These are phyloP conservation scores for Metallyticus violacea DNA, from an alignment of 2,888 invertebrate species.

Conservation along the genomic window DNA sequence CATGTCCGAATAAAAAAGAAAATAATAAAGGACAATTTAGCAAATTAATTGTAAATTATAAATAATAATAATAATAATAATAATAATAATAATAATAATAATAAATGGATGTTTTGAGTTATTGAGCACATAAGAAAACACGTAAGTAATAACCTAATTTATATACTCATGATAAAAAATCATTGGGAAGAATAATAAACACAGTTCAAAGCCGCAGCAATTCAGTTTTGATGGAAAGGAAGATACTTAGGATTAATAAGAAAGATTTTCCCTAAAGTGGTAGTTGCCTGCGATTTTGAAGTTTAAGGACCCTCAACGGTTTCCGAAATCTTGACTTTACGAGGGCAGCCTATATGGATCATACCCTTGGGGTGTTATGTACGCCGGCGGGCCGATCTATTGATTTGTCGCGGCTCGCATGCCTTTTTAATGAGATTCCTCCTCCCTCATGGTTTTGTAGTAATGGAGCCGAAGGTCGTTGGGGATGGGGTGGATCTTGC, in stretches of 20 bases:
- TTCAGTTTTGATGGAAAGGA: too few relatives aligned
- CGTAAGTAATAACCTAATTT: too few relatives aligned
- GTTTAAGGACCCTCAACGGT: neutral
- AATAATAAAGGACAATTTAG: too few relatives aligned
- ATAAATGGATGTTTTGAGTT: too few relatives aligned
- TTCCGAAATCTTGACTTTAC: neutral
- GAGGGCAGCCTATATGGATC: neutral
- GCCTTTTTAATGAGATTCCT: neutral
- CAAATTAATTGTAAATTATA: too few relatives aligned
- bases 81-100: too few relatives aligned
- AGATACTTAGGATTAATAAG: neutral
- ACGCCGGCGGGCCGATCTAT: neutral
- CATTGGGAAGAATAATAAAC: too few relatives aligned
- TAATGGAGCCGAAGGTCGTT: neutral
- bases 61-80: too few relatives aligned
- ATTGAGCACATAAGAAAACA: too few relatives aligned
- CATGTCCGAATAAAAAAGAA: too few relatives aligned
- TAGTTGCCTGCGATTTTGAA: neutral
- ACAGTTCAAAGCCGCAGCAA: too few relatives aligned
- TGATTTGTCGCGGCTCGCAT: neutral
- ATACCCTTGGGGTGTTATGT: neutral
- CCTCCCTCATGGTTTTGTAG: neutral
- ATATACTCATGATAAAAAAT: too few relatives aligned
- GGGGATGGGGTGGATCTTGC: neutral
- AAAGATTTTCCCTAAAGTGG: neutral